A percentile compares a stretch with the other conserved stretches of the same genome.
Evolutionary conservation across 92 coral and sea anemone genomes (phyloP).

Genomic region (Phenganax subtilis): DNA sequence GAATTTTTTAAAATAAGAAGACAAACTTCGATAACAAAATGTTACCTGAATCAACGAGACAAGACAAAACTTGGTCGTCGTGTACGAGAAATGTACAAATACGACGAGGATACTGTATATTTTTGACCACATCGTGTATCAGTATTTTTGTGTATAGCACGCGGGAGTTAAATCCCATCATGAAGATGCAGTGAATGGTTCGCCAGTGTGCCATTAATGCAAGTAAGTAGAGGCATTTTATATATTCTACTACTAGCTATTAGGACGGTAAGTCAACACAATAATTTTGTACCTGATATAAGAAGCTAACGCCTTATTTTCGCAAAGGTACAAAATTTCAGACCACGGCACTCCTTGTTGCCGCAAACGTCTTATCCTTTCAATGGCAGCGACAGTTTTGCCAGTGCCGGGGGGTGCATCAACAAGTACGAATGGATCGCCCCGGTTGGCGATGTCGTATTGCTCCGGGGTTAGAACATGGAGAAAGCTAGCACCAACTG

Average conservation of each 20-base stretch:
- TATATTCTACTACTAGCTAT: no score
- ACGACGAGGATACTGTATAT: no score
- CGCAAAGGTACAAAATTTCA: slow-evolving; percentile 28
- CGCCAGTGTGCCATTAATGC: not conserved
- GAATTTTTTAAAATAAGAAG: no score
- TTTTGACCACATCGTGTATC: no score
- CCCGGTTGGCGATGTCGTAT: not conserved
- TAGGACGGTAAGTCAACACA: no score
- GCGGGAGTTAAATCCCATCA: not conserved
- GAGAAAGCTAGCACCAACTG: not conserved
- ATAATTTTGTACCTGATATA: slow-evolving; percentile 12
- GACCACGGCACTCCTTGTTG: not conserved
- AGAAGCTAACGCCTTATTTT: slow-evolving; percentile 1
- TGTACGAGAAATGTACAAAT: no score
- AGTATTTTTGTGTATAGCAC: not conserved
- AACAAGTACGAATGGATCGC: not conserved
- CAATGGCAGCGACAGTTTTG: no score
- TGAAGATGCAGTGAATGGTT: not conserved
- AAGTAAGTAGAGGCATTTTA: no score
- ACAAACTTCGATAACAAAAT: no score
- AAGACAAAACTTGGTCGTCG: no score
- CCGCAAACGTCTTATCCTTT: slow-evolving; percentile 8
- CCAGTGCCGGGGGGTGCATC: no score
- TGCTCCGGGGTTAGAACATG: slow-evolving; percentile 34
- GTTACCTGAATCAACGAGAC: no score